Evolutionary conservation across 2,113 vertebrate genomes (phyloP).

Genomic region (Leptobrachium ailaonicum): DNA sequence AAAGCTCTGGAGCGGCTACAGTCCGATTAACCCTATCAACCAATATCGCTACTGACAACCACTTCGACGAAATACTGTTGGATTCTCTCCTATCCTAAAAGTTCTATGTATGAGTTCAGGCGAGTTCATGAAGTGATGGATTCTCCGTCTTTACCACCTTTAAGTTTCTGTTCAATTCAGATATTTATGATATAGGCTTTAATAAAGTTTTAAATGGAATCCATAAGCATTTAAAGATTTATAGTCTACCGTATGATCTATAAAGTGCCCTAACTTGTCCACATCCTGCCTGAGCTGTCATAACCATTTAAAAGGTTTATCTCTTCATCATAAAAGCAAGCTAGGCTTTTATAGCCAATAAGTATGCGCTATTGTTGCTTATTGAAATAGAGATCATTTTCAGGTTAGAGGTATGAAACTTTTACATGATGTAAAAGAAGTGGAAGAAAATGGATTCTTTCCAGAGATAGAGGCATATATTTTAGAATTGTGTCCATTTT

Average conservation of each 20-base stretch:
- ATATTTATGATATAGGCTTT: constrained; percentile 46
- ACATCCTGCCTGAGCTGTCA: constrained; percentile 48
- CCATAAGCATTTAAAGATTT: constrained; percentile 75
- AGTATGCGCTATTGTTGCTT: constrained; percentile 45
- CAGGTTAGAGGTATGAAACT: constrained; percentile 19
- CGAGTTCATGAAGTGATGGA: constrained; percentile 39
- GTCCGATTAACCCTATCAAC: constrained; percentile 18
- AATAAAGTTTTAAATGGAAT: constrained; percentile 70
- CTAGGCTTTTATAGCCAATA: constrained; percentile 57
- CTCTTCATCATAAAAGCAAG: constrained; percentile 58
- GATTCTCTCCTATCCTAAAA: constrained; percentile 21
- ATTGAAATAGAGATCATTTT: constrained; percentile 47
- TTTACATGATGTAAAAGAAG: not conserved
- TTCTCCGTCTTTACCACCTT: constrained; percentile 37
- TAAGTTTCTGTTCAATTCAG: constrained; percentile 36
- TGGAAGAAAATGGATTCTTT: too few relatives aligned
- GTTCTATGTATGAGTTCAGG: constrained; percentile 36
- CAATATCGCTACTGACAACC: constrained; percentile 53
- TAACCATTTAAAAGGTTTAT: constrained; percentile 63
- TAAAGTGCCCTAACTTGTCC: constrained; percentile 61
- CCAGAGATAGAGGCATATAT: too few relatives aligned
- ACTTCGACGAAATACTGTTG: constrained; percentile 60
- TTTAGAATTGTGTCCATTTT: too few relatives aligned
- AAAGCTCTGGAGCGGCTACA: constrained; percentile 9
- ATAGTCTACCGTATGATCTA: constrained; percentile 56